Base-by-base conservation (phyloP, 2,888 invertebrate genomes). In the Shargacucullia verbasci region DNA sequence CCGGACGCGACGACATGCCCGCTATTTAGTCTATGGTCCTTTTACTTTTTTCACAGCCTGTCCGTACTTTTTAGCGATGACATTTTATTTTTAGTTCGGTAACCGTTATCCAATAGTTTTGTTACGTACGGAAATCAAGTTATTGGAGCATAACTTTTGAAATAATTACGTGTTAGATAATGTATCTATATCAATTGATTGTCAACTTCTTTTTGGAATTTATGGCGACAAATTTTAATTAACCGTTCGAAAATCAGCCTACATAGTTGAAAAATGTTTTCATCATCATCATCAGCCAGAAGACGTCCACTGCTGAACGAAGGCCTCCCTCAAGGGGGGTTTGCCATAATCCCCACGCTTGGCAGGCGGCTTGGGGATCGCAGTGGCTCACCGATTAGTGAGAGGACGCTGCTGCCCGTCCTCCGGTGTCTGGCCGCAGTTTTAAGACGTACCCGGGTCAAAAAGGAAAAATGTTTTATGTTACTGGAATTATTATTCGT, bases 81-180 rank as follows among this genome's bases (percentile, higher is more conserved):
- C 55, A 49, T 68, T 72, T 73, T 74, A 62, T 68, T 67, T 70
- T 66, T 59, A 65, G 59, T 73, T 74, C 70, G 59, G 65, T 72
- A 73, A 78, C 80, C n/a, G 79, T 83, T 83, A 83, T 71, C 71
- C 69, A 81, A 84, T 78, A 66, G 50, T 46, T 46, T 77, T 46
- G 63, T 49, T 72, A 54, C 54, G 59, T 62, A 35, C 57, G 49
- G 56, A 67, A 56, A 59, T 35, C 31, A 31, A 70, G 44, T 71
- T 62, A 71, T 43, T 56, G 38, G 76, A 71, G 73, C 66, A 47
- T 44, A 47, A 35, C 44, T 35, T 50, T 60, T 56, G 25, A 41
- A 54, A 49, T 15, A 45, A 27, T 48, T 45, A 38, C 8, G 13
- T 55, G 34, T 66, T 69, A 49, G 10, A 11, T 69, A 53, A 63